Conservation (phyloP, 2,113 vertebrate genomes). For the Laticauda laticaudata region DNA sequence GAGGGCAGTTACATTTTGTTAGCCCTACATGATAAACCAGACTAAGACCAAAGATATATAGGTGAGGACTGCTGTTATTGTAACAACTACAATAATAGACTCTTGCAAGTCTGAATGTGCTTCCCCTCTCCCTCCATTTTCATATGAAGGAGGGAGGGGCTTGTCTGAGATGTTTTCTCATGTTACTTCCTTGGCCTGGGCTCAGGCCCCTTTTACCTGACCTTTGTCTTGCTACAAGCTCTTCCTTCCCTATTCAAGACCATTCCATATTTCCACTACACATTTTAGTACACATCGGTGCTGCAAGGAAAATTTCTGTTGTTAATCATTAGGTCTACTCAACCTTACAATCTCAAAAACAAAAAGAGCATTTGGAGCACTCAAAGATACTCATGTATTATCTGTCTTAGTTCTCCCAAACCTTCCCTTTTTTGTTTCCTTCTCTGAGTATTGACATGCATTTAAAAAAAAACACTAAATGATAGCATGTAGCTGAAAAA, state of each 20-base stretch:
- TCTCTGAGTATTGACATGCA: constrained; percentile 16
- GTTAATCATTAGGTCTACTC: not conserved
- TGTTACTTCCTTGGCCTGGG: not conserved
- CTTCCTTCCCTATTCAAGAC: not conserved
- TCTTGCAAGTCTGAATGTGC: not conserved
- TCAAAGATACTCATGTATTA: not conserved
- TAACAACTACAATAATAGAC: not conserved
- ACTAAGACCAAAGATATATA: not conserved
- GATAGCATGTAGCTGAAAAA: constrained; percentile 28
- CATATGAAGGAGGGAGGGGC: not conserved
- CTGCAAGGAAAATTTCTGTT: not conserved
- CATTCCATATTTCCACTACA: not conserved
- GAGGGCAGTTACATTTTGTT: not conserved
- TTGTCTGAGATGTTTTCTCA: not conserved
- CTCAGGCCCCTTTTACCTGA: not conserved
- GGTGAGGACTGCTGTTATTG: not conserved
- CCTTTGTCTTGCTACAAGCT: not conserved
- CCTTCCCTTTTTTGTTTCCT: not conserved
- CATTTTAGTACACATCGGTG: not conserved
- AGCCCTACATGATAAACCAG: not conserved
- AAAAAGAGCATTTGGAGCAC: not conserved
- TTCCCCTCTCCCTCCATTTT: not conserved
- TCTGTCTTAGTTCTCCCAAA: not conserved
- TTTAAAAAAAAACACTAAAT: constrained; percentile 12
- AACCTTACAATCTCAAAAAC: not conserved